Percentiles rank a stretch among this genome's conserved stretches.
These are phyloP conservation scores for Loripinus fragilis DNA, from an alignment of 2,888 invertebrate species.

Conservation along the genomic window DNA sequence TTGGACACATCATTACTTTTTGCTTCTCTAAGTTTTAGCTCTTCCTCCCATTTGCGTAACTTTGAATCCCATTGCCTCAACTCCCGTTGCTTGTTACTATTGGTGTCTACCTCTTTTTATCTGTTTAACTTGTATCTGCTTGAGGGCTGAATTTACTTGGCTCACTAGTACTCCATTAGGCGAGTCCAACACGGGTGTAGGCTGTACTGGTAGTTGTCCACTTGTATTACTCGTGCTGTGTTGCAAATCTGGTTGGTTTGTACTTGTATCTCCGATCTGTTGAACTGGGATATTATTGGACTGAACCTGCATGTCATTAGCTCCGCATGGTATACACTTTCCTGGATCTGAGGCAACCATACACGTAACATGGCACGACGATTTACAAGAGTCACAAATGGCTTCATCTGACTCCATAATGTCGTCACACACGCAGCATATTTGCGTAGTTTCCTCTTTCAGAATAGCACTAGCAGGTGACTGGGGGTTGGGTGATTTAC, in stretches of 20 bases:
- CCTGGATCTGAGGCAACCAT: background rate
- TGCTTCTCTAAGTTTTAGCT: no score
- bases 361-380: no score
- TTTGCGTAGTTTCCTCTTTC: no score
- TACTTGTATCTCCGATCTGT: no score
- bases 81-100: background rate
- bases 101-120: background rate
- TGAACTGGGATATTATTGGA: no score
- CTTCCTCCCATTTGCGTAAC: slow-evolving; percentile 1
- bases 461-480: no score
- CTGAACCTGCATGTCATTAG: background rate
- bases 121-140: background rate
- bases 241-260: background rate
- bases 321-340: background rate
- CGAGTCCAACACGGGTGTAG: background rate
- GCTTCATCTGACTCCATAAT: no score
- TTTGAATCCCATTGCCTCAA: background rate
- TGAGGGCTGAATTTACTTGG: background rate
- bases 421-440: no score
- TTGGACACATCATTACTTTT: background rate
- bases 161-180: no score
- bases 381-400: no score
- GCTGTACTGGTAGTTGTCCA: background rate
- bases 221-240: background rate
- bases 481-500: no score